A percentile compares a stretch with the other conserved stretches of the same genome.
Conservation (phyloP, 2,888 invertebrate species). For the Pseudococcus longispinus region DNA sequence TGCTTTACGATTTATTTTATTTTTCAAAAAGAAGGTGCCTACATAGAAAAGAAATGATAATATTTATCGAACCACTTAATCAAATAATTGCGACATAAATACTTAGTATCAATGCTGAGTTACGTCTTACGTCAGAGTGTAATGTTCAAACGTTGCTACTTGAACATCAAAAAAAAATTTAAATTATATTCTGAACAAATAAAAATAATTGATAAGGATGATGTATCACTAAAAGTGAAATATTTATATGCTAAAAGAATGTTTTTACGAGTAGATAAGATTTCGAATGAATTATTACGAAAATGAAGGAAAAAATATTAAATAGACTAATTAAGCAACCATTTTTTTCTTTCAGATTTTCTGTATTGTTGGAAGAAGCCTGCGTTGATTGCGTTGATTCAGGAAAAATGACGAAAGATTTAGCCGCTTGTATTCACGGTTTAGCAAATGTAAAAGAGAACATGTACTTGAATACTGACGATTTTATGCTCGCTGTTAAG, state of each 20-base stretch:
- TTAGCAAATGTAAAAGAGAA: slow-evolving; percentile 80
- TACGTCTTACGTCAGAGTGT: background rate
- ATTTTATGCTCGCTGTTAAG: slow-evolving; percentile 83
- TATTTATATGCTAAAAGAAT: background rate
- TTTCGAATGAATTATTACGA: background rate
- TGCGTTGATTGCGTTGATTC: slow-evolving; percentile 83
- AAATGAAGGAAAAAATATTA: background rate
- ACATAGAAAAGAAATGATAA: background rate
- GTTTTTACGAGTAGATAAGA: background rate
- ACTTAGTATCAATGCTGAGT: background rate
- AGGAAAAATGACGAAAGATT: slow-evolving; percentile 88
- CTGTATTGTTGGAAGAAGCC: slow-evolving; percentile 76
- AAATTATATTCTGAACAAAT: background rate
- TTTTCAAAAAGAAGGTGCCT: background rate
- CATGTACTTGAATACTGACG: slow-evolving; percentile 80
- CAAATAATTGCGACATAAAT: background rate
- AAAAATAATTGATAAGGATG: background rate
- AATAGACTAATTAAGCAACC: background rate
- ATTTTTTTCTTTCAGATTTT: slow-evolving; percentile 66
- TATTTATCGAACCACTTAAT: background rate
- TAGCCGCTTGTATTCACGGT: slow-evolving; percentile 86
- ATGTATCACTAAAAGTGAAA: background rate
- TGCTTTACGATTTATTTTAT: background rate
- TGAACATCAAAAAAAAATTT: background rate
- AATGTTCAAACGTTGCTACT: background rate